phyloP scores from a whole-genome alignment of 1,140 invertebrate species.

The Gryon sp. region DNA sequence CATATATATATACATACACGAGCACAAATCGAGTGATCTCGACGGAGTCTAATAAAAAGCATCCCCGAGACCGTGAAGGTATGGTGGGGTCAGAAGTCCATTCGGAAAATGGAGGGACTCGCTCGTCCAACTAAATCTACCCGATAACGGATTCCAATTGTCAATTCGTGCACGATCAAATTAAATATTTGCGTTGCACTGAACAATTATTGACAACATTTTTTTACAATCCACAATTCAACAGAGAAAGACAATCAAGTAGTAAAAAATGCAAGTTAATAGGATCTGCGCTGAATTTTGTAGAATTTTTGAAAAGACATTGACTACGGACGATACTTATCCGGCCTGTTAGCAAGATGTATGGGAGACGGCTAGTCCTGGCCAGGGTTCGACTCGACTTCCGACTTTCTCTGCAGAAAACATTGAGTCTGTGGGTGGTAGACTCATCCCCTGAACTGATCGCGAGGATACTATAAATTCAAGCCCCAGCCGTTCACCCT shows the following conservation, averaged over 20 bases:
- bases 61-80: conserved; percentile 70
- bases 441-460: conserved; percentile 66
- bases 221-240: neutral
- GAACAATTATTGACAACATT: conserved; percentile 26
- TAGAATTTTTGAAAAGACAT: conserved; percentile 51
- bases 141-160: conserved; percentile 76
- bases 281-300: conserved; percentile 60
- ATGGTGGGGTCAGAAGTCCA: conserved; percentile 78
- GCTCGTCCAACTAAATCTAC: conserved; percentile 79
- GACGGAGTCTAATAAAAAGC: conserved; percentile 79
- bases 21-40: conserved; percentile 71
- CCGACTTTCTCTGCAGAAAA: conserved; percentile 79
- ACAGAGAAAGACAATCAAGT: neutral
- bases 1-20: too few species aligned
- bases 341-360: conserved; percentile 76
- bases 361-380: conserved; percentile 77
- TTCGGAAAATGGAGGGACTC: conserved; percentile 79
- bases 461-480: conserved; percentile 79
- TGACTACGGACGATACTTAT: conserved; percentile 71
- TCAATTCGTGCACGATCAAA: conserved; percentile 43
- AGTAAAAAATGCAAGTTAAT: neutral
- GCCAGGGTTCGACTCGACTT: conserved; percentile 78
- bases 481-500: conserved; percentile 59
- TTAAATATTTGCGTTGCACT: neutral
- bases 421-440: conserved; percentile 77